These are phyloP conservation scores for Onthophagus taurus DNA, from an alignment of 1,140 invertebrate genomes.

Conservation along the genomic window DNA sequence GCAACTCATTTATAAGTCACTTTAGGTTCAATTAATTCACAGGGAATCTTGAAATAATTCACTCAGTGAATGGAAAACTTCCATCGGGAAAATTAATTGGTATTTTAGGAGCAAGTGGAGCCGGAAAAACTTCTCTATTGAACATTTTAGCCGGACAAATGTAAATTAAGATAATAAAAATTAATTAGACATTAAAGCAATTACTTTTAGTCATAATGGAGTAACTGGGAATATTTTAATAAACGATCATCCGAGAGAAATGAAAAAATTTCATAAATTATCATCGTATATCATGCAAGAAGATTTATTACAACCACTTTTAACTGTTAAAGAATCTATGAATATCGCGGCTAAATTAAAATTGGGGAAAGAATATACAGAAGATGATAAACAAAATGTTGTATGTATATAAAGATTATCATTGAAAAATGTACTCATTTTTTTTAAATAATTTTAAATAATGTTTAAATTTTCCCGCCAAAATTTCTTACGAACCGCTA, in stretches of 20 bases:
- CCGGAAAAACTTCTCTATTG: constrained; percentile 72
- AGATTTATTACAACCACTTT: constrained; percentile 64
- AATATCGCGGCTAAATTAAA: constrained; percentile 76
- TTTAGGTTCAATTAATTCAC: too few relatives aligned
- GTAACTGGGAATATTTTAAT: constrained; percentile 58
- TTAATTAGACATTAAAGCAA: too few relatives aligned
- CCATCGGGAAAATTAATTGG: constrained; percentile 65
- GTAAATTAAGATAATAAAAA: too few relatives aligned
- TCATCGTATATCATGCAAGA: constrained; percentile 90
- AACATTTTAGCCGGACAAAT: constrained; percentile 70
- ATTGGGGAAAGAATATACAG: constrained; percentile 35
- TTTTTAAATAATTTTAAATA: too few relatives aligned
- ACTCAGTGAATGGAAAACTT: constrained; percentile 58
- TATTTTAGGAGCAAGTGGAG: constrained; percentile 77
- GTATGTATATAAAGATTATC: background rate
- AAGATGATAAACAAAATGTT: constrained; percentile 6
- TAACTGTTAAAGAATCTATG: constrained; percentile 80
- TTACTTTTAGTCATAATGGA: constrained; percentile 1
- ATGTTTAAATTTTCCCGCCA: too few relatives aligned
- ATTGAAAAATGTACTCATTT: background rate
- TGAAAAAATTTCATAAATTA: constrained; percentile 65
- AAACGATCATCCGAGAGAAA: constrained; percentile 64
- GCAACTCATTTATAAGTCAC: too few relatives aligned
- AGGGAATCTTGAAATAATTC: too few relatives aligned
- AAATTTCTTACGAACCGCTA: too few relatives aligned